A percentile compares a stretch with the other conserved stretches of the same genome.
Evolutionary conservation across 2,888 invertebrate genomes (phyloP).

Genomic region (Zaprionus lineosus): DNA sequence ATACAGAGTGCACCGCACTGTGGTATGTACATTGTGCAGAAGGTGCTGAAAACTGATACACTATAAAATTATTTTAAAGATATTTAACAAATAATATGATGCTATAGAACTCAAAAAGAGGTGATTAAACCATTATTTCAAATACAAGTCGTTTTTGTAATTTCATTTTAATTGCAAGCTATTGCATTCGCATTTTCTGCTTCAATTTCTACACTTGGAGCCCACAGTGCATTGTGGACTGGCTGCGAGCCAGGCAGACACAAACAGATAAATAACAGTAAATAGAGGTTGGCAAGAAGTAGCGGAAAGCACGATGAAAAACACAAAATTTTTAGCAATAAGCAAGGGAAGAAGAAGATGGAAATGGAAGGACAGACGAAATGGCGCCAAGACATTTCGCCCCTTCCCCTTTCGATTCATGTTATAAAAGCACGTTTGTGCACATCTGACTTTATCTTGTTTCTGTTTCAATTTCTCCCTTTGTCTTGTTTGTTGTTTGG

Average conservation of each 20-base stretch:
- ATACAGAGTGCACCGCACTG: conserved; percentile 14
- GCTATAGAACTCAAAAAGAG: too few relatives aligned
- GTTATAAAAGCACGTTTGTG: too few relatives aligned
- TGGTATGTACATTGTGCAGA: too few relatives aligned
- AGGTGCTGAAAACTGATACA: too few relatives aligned
- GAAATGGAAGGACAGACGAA: conserved; percentile 5
- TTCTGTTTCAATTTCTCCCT: conserved; percentile 7
- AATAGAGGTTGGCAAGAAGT: conserved; percentile 23
- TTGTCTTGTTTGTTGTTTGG: conserved; percentile 17
- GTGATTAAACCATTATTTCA: too few relatives aligned
- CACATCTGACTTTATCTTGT: conserved; percentile 19
- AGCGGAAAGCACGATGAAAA: not conserved
- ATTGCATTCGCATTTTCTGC: too few relatives aligned
- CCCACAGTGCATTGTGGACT: conserved; percentile 24
- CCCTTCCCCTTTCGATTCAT: too few relatives aligned
- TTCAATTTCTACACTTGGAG: too few relatives aligned
- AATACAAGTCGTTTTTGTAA: too few relatives aligned
- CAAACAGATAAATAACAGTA: conserved; percentile 40
- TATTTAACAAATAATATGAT: too few relatives aligned
- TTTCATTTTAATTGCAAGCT: too few relatives aligned
- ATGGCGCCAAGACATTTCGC: conserved; percentile 29
- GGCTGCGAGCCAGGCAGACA: conserved; percentile 51
- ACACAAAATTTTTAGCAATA: not conserved
- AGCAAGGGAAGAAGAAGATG: not conserved
- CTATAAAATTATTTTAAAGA: too few relatives aligned